Base-by-base conservation (phyloP, 2,113 vertebrate genomes). In the Clarias magur region DNA sequence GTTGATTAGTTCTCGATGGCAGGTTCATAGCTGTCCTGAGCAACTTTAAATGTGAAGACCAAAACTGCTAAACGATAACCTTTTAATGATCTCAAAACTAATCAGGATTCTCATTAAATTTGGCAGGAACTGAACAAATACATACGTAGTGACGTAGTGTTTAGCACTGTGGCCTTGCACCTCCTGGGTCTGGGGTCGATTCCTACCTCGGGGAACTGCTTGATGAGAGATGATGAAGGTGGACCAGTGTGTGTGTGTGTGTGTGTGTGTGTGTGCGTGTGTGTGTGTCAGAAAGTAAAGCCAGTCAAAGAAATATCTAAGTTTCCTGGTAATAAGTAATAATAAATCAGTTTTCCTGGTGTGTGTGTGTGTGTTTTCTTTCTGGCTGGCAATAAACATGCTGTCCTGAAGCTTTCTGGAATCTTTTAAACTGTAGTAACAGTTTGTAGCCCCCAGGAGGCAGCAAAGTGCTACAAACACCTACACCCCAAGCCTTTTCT, bases 381-480 rank as follows among this genome's bases (percentile, higher is more conserved):
- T 4, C n/a, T 27, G n/a, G n/a, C n/a, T 67, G 19, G 16, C 30
- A 19, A 3, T 19, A 17, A 65, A 27, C 12, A 21, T 65, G 27
- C 63, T 27, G 63, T 27, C 3, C 11, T 70, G 67, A 38, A 38
- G 30, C 16, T 68, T 65, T 13, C 65, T 65, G 63, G 3, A 65
- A 34, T 8, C 34, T 73, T 21, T 23, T 38, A 23, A 21, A 12
- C 2, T 85, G 93, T 17, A 94, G 87, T 94, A 83, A 88, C 70
- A 25, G 13, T 2, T 0, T 54, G 5, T 3, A 30, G 17, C 93
- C 93, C 93, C 91, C 72, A 88, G 94, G 62, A 88, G 5, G 92
- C 38, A 84, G 62, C 90, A 88, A 42, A 42, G 8, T 27, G 59
- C 25, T 92, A 1, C 65, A 4, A 72, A 68, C 53, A 57, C 0